Conservation (phyloP, 2,797 vertebrate genomes). For the Hephaestus fuliginosus region DNA sequence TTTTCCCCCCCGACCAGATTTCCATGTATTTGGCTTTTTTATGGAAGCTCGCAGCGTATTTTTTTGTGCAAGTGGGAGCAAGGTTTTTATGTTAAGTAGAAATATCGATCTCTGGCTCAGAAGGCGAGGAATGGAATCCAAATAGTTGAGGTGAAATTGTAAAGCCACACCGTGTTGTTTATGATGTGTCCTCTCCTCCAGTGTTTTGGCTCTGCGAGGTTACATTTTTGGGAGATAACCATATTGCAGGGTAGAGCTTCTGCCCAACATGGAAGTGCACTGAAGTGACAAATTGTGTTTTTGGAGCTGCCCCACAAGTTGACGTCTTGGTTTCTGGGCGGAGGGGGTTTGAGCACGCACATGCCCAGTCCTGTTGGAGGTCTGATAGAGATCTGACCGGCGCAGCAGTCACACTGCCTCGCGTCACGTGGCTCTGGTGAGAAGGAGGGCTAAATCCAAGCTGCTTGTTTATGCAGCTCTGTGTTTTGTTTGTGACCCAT, state of each 20-base stretch:
- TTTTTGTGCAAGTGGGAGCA: constrained; percentile 27
- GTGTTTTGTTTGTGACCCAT: constrained; percentile 64
- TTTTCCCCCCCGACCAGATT: constrained; percentile 26
- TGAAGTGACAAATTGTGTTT: constrained; percentile 78
- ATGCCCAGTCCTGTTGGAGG: constrained; percentile 66
- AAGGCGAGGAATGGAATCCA: constrained; percentile 37
- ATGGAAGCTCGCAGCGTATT: constrained; percentile 25
- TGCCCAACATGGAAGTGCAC: constrained; percentile 70
- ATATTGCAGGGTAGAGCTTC: constrained; percentile 57
- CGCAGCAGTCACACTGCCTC: constrained; percentile 65
- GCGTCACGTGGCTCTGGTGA: constrained; percentile 65
- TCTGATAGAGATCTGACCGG: constrained; percentile 69
- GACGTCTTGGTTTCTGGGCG: constrained; percentile 73
- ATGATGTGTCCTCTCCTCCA: constrained; percentile 31
- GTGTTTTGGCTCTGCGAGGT: constrained; percentile 43
- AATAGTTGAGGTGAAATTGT: constrained; percentile 34
- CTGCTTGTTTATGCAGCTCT: constrained; percentile 64
- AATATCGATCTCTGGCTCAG: constrained; percentile 57
- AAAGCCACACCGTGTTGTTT: constrained; percentile 38
- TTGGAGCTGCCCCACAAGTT: constrained; percentile 70
- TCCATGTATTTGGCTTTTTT: constrained; percentile 35
- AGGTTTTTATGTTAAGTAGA: constrained; percentile 48
- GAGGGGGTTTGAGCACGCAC: constrained; percentile 58
- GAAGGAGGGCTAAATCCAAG: constrained; percentile 60
- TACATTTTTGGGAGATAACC: constrained; percentile 54